phyloP scores from a whole-genome alignment of 2,888 invertebrate species.

The Eupithecia centaureata region DNA sequence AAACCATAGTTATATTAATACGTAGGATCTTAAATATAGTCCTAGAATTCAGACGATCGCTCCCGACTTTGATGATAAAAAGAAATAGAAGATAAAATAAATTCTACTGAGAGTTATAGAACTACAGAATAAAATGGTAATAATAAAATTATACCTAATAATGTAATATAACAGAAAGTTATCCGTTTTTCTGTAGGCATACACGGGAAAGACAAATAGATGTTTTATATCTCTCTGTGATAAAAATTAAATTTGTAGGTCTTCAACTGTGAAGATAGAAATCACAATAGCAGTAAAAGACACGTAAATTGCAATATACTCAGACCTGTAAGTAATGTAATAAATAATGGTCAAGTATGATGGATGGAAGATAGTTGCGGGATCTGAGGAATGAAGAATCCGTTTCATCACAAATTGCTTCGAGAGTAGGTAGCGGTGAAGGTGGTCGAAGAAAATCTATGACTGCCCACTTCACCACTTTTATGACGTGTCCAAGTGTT shows the following conservation, averaged over 20 bases:
- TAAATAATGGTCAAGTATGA: constrained; percentile 25
- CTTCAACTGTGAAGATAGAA: background rate
- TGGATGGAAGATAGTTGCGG: constrained; percentile 22
- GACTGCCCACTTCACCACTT: background rate
- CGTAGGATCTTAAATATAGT: too few species aligned
- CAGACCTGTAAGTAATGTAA: constrained; percentile 4
- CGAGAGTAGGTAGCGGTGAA: background rate
- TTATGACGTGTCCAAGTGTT: too few species aligned
- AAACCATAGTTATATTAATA: too few species aligned
- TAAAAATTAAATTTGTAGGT: background rate
- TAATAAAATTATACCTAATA: too few species aligned
- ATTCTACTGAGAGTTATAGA: too few species aligned
- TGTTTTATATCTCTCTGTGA: too few species aligned
- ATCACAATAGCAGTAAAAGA: constrained; percentile 2
- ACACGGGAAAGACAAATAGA: background rate
- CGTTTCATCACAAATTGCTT: constrained; percentile 5
- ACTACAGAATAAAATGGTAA: too few species aligned
- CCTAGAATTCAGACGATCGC: too few species aligned
- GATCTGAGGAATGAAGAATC: constrained; percentile 7
- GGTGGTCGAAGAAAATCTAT: background rate
- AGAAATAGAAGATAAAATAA: too few species aligned
- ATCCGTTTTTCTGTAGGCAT: too few species aligned
- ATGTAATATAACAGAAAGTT: too few species aligned
- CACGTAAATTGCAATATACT: constrained; percentile 16
- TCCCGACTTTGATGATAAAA: too few species aligned